Base-by-base conservation (phyloP, 1,140 invertebrate species). In the Gryllus bimaculatus region DNA sequence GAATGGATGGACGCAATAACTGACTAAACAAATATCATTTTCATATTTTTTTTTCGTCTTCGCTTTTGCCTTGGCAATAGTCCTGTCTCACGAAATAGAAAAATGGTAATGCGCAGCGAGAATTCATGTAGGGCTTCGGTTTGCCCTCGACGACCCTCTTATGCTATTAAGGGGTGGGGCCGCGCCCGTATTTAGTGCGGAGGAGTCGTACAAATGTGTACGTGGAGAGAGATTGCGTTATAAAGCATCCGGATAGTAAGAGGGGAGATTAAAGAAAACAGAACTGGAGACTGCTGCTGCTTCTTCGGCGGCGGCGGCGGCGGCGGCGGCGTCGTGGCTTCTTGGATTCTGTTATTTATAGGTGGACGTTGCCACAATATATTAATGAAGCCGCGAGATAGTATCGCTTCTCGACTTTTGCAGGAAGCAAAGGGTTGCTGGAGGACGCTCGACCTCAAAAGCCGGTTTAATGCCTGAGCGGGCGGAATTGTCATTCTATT, bases 11-110 rank as follows among this genome's bases (percentile, higher is more conserved):
- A 66, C 18, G 54, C 54, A 66, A 66, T 66, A 66, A 66, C 54
- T 66, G 54, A 66, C 54, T 66, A 66, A 66, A 66, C 54, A 66
- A 66, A 66, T 66, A 66, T 66, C 54, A 66, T 66, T 66, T 66
- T 66, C 54, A 66, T 66, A 66, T 66, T 66, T 66, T 39, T 39
- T 39, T 66, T 66, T 66, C 54, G 54, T 66, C 54, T 66, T 66
- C 18, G 54, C 54, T 66, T 66, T 66, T 66, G 0, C 54, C 54
- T 66, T 66, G 54, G 54, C 54, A 66, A 66, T 66, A 66, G 10
- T 66, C 54, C 18, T 66, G 10, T 66, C 54, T 66, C 54, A 66
- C 10, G 54, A 66, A 66, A 66, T 66, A 66, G 54, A 66, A 66
- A 66, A 66, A 66, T 66, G 54, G 54, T 66, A 66, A 66, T 66